Evolutionary conservation across 1,140 invertebrate species (phyloP).

Genomic region (Nixonia krombeini): DNA sequence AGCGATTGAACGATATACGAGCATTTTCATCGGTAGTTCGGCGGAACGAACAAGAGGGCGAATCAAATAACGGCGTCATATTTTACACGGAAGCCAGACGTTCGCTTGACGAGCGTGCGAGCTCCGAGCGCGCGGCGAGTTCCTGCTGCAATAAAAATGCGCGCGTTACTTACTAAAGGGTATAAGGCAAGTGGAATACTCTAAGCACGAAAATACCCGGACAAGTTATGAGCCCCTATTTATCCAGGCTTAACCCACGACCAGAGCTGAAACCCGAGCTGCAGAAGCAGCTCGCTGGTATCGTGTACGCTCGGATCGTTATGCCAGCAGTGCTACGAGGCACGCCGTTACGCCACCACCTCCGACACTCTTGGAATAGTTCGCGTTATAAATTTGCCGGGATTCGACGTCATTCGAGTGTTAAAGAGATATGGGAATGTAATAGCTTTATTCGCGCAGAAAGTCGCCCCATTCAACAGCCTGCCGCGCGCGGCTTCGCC

Average conservation of each 20-base stretch:
- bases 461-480: slow-evolving; percentile 15
- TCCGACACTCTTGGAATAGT: slow-evolving; percentile 25
- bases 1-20: no score
- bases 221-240: slow-evolving; percentile 41
- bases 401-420: slow-evolving; percentile 37
- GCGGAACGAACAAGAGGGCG: no score
- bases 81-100: slow-evolving; percentile 24
- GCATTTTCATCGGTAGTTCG: no score
- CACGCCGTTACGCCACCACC: no score
- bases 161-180: slow-evolving; percentile 27
- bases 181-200: slow-evolving; percentile 19
- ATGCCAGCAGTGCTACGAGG: no score
- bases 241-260: slow-evolving; percentile 28
- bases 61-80: slow-evolving; percentile 10
- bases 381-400: slow-evolving; percentile 25
- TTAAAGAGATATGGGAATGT: slow-evolving; percentile 36
- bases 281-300: slow-evolving; percentile 7
- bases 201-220: slow-evolving; percentile 31
- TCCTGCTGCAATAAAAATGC: slow-evolving; percentile 24
- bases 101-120: slow-evolving; percentile 26
- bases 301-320: slow-evolving; percentile 23
- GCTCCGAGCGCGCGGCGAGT: slow-evolving; percentile 2
- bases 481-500: slow-evolving; percentile 19
- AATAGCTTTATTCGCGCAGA: slow-evolving; percentile 11
- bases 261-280: slow-evolving; percentile 3